These are phyloP conservation scores for Pollicipes pollicipes DNA, from an alignment of 1,140 invertebrate species.

Conservation along the genomic window DNA sequence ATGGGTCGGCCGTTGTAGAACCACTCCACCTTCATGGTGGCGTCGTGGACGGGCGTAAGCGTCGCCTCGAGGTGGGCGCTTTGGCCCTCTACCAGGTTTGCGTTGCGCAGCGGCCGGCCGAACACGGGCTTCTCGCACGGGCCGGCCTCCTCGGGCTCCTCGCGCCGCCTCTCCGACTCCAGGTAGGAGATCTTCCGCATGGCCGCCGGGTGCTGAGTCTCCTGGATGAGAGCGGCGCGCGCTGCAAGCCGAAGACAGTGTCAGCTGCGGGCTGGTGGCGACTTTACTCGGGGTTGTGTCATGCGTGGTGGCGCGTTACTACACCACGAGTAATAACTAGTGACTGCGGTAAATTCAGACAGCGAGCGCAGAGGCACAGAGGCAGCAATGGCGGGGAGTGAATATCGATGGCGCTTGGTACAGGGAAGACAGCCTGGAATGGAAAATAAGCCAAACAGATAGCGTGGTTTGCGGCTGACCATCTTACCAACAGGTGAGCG, in stretches of 20 bases:
- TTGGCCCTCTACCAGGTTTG: slow-evolving; percentile 64
- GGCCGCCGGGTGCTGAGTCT: slow-evolving; percentile 87
- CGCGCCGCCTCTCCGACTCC: slow-evolving; percentile 72
- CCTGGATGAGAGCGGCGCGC: slow-evolving; percentile 36
- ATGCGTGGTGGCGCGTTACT: too few relatives aligned
- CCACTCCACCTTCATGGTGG: slow-evolving; percentile 90
- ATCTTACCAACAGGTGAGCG: too few relatives aligned
- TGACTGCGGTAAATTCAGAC: too few relatives aligned
- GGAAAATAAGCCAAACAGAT: too few relatives aligned
- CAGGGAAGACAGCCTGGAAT: too few relatives aligned
- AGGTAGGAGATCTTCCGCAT: slow-evolving; percentile 77
- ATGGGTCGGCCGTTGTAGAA: slow-evolving; percentile 78
- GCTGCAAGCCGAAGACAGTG: slow-evolving; percentile 25
- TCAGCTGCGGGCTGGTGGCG: too few relatives aligned
- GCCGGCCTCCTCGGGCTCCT: slow-evolving; percentile 55
- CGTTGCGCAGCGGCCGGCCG: slow-evolving; percentile 62
- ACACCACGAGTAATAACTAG: too few relatives aligned
- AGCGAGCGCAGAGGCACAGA: too few relatives aligned
- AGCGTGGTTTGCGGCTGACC: too few relatives aligned
- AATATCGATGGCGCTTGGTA: too few relatives aligned
- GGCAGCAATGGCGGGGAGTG: too few relatives aligned
- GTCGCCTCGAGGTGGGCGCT: slow-evolving; percentile 91
- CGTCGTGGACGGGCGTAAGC: slow-evolving; percentile 82
- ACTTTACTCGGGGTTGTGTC: too few relatives aligned
- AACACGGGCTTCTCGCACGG: slow-evolving; percentile 70